These are phyloP conservation scores for Python bivittatus DNA, from an alignment of 2,113 vertebrate species.

Conservation along the genomic window DNA sequence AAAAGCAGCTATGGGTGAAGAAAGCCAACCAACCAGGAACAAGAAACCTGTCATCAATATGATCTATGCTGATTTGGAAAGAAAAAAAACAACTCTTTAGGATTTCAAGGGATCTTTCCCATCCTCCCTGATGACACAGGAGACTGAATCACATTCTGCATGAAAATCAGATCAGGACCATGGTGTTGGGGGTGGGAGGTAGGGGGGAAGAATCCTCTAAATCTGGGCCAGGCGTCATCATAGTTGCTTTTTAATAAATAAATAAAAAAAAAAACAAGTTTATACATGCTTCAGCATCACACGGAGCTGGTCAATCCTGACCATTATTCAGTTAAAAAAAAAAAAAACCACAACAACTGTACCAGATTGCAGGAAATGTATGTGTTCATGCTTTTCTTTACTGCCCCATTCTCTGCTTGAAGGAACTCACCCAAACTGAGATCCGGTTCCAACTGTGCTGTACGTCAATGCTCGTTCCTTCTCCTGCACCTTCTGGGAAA, in stretches of 20 bases:
- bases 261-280: background rate
- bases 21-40: no score
- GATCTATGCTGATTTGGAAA: no score
- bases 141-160: no score
- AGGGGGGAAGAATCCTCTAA: background rate
- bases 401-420: rapidly evolving
- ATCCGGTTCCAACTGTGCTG: slow-evolving; percentile 90
- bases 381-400: no score
- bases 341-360: background rate
- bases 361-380: no score
- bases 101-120: no score
- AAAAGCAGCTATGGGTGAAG: no score
- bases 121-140: no score
- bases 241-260: background rate
- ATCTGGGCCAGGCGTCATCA: background rate
- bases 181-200: no score
- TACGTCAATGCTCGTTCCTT: slow-evolving; percentile 89
- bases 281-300: background rate
- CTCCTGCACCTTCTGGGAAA: slow-evolving; percentile 90
- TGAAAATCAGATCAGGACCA: background rate
- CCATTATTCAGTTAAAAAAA: background rate
- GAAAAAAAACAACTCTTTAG: no score
- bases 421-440: slow-evolving; percentile 89
- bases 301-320: background rate
- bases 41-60: no score